Evolutionary conservation across 2,888 invertebrate genomes (phyloP), one percentile per base, ranked within the genome.

Genomic region (Teleogryllus oceanicus): DNA sequence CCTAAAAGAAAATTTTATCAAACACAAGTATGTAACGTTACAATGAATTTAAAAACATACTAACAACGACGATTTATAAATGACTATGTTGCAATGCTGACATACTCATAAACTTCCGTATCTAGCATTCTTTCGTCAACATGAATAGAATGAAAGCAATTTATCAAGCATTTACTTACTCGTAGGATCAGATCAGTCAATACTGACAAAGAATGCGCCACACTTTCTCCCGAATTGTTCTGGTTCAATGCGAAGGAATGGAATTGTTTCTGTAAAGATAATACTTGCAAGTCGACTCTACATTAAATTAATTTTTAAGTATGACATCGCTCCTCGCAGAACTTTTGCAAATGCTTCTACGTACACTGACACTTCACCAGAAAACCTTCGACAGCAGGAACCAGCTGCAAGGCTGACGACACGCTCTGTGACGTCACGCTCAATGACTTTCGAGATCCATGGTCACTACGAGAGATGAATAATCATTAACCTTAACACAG

Each of bases 161-260:
- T 37, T 37, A 37, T 37, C 37, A 37, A 37, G 37, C 37, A 37
- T 37, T 62, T 62, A 62, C 62, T 62, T 62, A 62, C 62, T 62
- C 62, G 62, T 16, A 62, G 62, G n/a, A 62, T 62, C 62, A 62
- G 62, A 62, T 62, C 62, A 62, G 62, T 62, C 62, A 62, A 62
- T 62, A 62, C 62, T 62, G 62, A 62, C 62, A 62, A 62, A 62
- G 62, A 62, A 62, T 62, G 62, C 62, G 62, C 62, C 62, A 62
- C 62, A 62, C 62, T 62, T 62, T 62, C 62, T 62, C 62, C n/a
- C 16, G 62, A 62, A 62, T 62, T 62, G 62, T 62, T 18, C 62
- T 37, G 37, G 37, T 37, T 37, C 37, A 37, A 37, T 37, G 37
- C 37, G 37, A 37, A 37, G 37, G 37, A 37, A 37, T 37, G 37